Base-by-base conservation (phyloP, 2,888 invertebrate species). In the Watsonalla cultraria region DNA sequence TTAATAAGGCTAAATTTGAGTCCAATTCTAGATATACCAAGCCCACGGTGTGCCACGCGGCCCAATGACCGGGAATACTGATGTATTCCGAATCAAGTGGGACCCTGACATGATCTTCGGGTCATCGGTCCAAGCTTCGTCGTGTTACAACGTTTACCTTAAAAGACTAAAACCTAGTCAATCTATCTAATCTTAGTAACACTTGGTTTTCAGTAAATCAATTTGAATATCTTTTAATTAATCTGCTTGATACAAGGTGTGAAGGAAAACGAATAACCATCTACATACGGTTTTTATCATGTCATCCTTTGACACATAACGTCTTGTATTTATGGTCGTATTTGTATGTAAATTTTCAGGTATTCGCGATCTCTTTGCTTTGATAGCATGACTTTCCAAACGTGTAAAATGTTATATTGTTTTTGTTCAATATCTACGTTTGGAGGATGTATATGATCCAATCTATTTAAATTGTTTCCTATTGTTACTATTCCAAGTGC, bases 181-280 rank as follows among this genome's bases (percentile, higher is more conserved):
- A 24, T 24, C 24, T 24, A 24, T 24, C 4, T 37, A 37, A 7
- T 62, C 48, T 56, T 65, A 74, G 70, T 72, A 72, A 61, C 65
- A 62, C 66, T 72, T 68, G 51, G 7, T 24, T 37, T 39, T 15
- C 11, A 14, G 46, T 51, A 24, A n/a, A 73, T 68, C 66, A 56
- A 64, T 58, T 62, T 62, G 58, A 61, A 72, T 81, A 84, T 84
- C 81, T 78, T 77, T 81, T 82, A 84, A 82, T 84, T 82, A 82
- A 84, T 84, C 82, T 73, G 68, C 69, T 73, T 72, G 73, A 66
- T 67, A 65, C 70, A 69, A 78, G 77, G 74, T 75, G 77, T 66
- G 66, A 65, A 64, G 63, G 68, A 70, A 77, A 78, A 78, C 73
- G 69, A 76, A 80, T 77, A 79, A 73, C 73, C 77, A 80, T 80